phyloP scores from a whole-genome alignment of 2,888 invertebrate species.

The Nasonovia ribisnigri region DNA sequence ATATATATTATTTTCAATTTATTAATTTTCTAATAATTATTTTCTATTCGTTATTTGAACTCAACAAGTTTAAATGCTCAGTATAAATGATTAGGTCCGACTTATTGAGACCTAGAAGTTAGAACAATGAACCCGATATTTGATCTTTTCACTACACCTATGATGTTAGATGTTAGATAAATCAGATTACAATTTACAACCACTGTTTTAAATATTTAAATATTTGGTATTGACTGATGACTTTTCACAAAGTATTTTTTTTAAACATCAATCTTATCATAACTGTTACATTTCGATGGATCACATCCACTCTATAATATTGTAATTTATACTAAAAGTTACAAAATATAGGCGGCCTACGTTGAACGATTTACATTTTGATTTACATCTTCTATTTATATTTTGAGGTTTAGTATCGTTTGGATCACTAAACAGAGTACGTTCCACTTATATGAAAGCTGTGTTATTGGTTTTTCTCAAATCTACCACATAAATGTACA shows the following conservation, averaged over 20 bases:
- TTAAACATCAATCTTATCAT: not conserved
- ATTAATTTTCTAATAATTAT: not conserved
- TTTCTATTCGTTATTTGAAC: not conserved
- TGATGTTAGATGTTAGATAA: not conserved
- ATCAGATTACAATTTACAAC: not conserved
- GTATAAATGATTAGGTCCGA: not conserved
- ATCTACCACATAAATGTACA: not conserved
- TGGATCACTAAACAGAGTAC: not conserved
- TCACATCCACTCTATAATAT: not conserved
- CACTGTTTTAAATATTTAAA: not conserved
- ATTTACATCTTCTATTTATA: not conserved
- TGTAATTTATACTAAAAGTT: not conserved
- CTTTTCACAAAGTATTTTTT: not conserved
- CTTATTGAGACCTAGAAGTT: not conserved
- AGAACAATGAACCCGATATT: conserved; percentile 2
- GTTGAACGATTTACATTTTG: not conserved
- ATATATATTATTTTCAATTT: not conserved
- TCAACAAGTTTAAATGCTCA: not conserved
- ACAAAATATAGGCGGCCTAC: not conserved
- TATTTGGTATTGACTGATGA: not conserved
- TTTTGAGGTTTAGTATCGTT: not conserved
- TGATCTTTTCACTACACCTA: not conserved
- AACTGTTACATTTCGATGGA: not conserved
- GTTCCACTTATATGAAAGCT: not conserved
- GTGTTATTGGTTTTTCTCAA: not conserved